These are phyloP conservation scores for Linepithema humile DNA, from an alignment of 1,140 invertebrate species.

Conservation along the genomic window DNA sequence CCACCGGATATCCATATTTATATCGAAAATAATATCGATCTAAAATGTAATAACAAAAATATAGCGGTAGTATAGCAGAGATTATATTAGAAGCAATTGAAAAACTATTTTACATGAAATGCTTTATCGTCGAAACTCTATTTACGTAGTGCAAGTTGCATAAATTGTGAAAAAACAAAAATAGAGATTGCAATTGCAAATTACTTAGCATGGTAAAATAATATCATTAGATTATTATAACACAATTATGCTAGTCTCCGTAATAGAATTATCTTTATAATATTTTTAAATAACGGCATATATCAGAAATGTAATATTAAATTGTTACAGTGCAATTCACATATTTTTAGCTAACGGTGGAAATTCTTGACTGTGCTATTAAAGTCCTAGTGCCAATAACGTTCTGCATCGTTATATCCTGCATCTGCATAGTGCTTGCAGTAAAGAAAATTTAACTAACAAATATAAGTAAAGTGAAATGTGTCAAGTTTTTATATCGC, in stretches of 20 bases:
- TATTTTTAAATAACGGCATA: neutral
- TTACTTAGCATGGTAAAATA: neutral
- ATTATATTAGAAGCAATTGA: neutral
- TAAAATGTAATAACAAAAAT: slow-evolving; percentile 7
- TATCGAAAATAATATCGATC: neutral
- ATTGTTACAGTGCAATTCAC: neutral
- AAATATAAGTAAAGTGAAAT: neutral
- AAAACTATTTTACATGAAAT: neutral
- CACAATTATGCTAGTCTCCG: neutral
- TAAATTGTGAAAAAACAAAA: neutral
- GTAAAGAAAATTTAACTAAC: neutral
- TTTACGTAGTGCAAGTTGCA: neutral
- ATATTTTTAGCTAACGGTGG: neutral
- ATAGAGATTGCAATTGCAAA: neutral
- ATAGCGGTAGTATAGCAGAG: neutral
- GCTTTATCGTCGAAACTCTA: neutral
- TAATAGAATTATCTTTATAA: neutral
- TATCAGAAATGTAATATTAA: neutral
- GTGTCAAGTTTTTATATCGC: neutral
- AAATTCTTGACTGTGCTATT: neutral
- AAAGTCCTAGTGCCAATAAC: neutral
- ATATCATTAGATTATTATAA: neutral
- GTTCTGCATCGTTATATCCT: neutral
- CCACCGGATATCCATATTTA: neutral
- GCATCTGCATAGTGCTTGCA: neutral